Conservation (phyloP, 2,113 vertebrate species). For the Gambusia affinis region DNA sequence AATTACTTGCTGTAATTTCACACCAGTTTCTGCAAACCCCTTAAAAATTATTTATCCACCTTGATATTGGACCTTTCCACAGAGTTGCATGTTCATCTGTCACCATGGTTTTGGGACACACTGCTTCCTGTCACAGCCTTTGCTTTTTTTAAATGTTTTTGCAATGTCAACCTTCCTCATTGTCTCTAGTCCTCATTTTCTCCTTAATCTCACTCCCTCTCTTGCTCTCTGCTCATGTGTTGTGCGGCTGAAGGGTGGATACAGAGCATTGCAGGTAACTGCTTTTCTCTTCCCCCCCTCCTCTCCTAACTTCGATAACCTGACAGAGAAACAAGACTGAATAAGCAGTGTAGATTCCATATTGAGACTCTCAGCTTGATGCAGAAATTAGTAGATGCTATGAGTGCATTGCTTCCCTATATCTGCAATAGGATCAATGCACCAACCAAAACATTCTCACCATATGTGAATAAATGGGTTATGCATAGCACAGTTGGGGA, state of each 20-base stretch:
- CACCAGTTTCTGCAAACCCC: constrained; percentile 1
- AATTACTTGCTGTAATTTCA: not conserved
- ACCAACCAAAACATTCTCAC: not conserved
- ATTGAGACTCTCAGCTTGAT: constrained; percentile 23
- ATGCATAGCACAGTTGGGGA: not conserved
- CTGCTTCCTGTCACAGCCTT: constrained; percentile 42
- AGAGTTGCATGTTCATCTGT: constrained; percentile 43
- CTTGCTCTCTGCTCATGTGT: constrained; percentile 79
- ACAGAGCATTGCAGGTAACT: constrained; percentile 98
- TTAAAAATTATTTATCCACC: constrained; percentile 2
- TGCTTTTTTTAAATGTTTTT: constrained; percentile 11
- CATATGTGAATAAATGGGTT: constrained; percentile 3
- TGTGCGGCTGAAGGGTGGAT: constrained; percentile 95
- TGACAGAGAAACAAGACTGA: constrained; percentile 28
- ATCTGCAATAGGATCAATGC: not conserved
- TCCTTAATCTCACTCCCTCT: constrained; percentile 74
- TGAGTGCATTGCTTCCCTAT: constrained; percentile 31
- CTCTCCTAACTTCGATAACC: constrained; percentile 71
- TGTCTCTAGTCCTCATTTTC: constrained; percentile 64
- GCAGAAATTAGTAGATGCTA: constrained; percentile 25
- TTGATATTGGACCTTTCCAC: constrained; percentile 8
- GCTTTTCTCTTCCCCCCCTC: constrained; percentile 58
- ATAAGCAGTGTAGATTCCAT: constrained; percentile 22
- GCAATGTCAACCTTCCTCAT: constrained; percentile 50
- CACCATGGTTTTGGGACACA: constrained; percentile 45